Evolutionary conservation across 2,888 invertebrate species (phyloP).

Genomic region (Macrophya annulata): DNA sequence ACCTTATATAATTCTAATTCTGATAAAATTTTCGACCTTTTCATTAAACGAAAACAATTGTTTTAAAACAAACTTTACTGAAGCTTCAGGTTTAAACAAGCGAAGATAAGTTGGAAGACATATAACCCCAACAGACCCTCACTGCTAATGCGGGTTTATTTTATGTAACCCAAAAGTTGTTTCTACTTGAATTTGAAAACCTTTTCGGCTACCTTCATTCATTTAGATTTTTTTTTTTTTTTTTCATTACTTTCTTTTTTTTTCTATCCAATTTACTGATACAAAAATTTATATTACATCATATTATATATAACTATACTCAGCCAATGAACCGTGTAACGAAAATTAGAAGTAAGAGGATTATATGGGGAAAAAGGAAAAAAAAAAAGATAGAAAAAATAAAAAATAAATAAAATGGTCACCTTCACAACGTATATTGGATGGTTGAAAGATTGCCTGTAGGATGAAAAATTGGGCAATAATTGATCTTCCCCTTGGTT

Average conservation of each 20-base stretch:
- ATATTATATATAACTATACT: neutral
- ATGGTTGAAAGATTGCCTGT: constrained; percentile 28
- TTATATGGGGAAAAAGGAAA: neutral
- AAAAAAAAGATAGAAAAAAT: too few species aligned
- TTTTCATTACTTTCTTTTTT: neutral
- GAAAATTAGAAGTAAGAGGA: constrained; percentile 22
- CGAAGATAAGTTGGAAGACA: neutral
- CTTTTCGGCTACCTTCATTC: neutral
- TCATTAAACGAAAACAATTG: neutral
- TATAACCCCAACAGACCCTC: neutral
- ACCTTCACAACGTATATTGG: neutral
- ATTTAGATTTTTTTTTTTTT: neutral
- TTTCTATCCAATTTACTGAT: neutral
- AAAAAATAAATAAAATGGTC: constrained; percentile 37
- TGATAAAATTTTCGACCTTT: neutral
- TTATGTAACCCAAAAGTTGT: neutral
- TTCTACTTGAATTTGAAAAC: neutral
- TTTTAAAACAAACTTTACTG: neutral
- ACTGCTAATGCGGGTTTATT: constrained; percentile 9
- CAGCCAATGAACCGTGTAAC: neutral
- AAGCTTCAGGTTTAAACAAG: constrained; percentile 10
- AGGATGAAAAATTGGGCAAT: constrained; percentile 43
- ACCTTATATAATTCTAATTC: neutral
- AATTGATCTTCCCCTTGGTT: constrained; percentile 36
- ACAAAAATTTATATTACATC: neutral